Base-by-base conservation (phyloP, 2,797 vertebrate genomes). In the Lagodon rhomboides region DNA sequence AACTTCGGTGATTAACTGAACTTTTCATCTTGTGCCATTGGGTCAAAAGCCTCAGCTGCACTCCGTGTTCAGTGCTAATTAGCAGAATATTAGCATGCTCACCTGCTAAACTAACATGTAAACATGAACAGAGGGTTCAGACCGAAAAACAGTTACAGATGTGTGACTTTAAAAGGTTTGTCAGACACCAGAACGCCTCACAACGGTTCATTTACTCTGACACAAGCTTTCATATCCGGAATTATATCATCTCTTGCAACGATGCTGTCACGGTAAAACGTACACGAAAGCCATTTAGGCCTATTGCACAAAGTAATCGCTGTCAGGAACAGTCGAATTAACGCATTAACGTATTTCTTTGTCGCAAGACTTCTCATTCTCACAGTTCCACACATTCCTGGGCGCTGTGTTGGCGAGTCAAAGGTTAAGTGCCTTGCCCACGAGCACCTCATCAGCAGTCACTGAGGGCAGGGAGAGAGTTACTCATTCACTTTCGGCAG, bases 401-500 rank as follows among this genome's bases (percentile, higher is more conserved):
- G 12, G 4, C 11, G 44, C 51, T n/a, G 49, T 16, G 13, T 49
- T 43, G 55, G 60, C 44, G 49, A 25, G 46, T 38, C 2, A 10
- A 64, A 76, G 73, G 72, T 85, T 70, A 64, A 84, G 62, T 75
- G 60, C 30, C 82, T 79, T 72, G 79, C 72, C 67, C 56, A 63
- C 73, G 69, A 87, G 82, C 72, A 72, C 83, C 77, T 84, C 84
- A 75, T 87, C 79, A 81, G 41, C 50, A 61, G 78, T 55, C 61
- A 25, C 2, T 12, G 51, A 61, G 38, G 59, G 54, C 76, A 63
- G 65, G 84, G 78, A 80, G 76, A 73, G 68, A 73, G 56, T 85
- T 77, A 63, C 77, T 82, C 84, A 78, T 74, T 83, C 27, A 50
- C 4, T 34, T 55, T 79, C 17, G 5, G 3, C 44, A 15, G 83